phyloP scores from a whole-genome alignment of 2,888 invertebrate genomes.

The Sycophila texana region DNA sequence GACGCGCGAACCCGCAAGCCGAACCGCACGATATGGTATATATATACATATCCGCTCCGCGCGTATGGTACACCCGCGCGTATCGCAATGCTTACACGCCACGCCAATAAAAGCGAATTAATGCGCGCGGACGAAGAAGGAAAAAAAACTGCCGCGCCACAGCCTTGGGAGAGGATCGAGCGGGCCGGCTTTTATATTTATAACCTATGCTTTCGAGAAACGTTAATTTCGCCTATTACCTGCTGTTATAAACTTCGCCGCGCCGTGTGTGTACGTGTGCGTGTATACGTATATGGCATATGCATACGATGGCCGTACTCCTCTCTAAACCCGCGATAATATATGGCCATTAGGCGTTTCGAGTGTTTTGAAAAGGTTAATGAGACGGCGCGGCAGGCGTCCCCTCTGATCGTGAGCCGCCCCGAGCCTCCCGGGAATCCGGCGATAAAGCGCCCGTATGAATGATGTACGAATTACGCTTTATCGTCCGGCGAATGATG shows the following conservation, averaged over 20 bases:
- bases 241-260: conserved; percentile 41
- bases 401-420: conserved; percentile 8
- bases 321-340: not conserved
- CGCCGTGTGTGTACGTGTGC: conserved; percentile 8
- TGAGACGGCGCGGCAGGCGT: conserved; percentile 31
- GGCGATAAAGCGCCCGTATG: not conserved
- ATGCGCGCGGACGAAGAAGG: conserved; percentile 21
- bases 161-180: conserved; percentile 30
- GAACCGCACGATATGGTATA: conserved; percentile 4
- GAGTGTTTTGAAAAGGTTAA: conserved; percentile 52
- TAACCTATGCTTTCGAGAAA: conserved; percentile 36
- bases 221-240: conserved; percentile 51
- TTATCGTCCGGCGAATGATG: conserved; percentile 25
- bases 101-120: conserved; percentile 46
- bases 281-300: conserved; percentile 6
- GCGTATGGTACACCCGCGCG: not conserved
- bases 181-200: conserved; percentile 45
- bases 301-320: conserved; percentile 25
- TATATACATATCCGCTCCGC: no score
- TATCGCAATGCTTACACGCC: conserved; percentile 20
- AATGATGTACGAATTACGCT: conserved; percentile 35
- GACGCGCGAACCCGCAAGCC: conserved; percentile 20
- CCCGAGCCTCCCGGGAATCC: conserved; percentile 10
- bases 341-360: conserved; percentile 44
- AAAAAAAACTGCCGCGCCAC: not conserved